phyloP scores from a whole-genome alignment of 1,140 invertebrate genomes.

The Drosophila parvula region DNA sequence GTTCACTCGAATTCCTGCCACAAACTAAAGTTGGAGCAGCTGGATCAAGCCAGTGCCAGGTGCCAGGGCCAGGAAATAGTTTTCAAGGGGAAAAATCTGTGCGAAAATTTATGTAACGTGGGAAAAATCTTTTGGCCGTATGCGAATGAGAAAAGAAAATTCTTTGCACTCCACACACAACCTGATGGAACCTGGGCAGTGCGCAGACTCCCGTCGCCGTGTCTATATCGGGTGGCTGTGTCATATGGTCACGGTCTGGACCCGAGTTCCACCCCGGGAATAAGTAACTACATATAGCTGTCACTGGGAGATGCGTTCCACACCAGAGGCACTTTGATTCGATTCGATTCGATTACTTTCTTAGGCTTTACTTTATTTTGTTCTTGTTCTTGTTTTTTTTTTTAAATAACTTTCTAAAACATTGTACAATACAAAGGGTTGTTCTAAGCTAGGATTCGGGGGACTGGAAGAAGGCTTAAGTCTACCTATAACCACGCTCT shows the following conservation, averaged over 20 bases:
- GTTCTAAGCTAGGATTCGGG: neutral
- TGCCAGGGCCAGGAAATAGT: slow-evolving; percentile 12
- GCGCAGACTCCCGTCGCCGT: slow-evolving; percentile 43
- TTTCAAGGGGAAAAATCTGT: slow-evolving; percentile 12
- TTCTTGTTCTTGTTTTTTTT: slow-evolving; percentile 5
- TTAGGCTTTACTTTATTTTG: slow-evolving; percentile 40
- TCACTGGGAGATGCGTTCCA: slow-evolving; percentile 19
- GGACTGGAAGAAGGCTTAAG: slow-evolving; percentile 34
- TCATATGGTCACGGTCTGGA: slow-evolving; percentile 48
- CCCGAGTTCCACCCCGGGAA: slow-evolving; percentile 22
- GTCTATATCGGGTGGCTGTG: slow-evolving; percentile 55
- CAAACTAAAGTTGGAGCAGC: neutral
- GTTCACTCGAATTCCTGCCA: slow-evolving; percentile 4
- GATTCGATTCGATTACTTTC: slow-evolving; percentile 46
- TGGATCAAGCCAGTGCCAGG: neutral
- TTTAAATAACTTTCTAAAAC: slow-evolving; percentile 20
- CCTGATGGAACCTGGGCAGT: slow-evolving; percentile 35
- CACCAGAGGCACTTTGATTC: slow-evolving; percentile 7
- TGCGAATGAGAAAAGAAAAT: slow-evolving; percentile 54
- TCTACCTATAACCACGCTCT: slow-evolving; percentile 44
- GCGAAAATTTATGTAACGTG: slow-evolving; percentile 57
- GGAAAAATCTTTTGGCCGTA: slow-evolving; percentile 46
- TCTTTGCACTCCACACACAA: slow-evolving; percentile 50
- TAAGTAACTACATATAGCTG: neutral
- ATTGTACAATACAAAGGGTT: slow-evolving; percentile 34